phyloP scores from a whole-genome alignment of 1,140 invertebrate genomes.

The Drosophila fuyamai region DNA sequence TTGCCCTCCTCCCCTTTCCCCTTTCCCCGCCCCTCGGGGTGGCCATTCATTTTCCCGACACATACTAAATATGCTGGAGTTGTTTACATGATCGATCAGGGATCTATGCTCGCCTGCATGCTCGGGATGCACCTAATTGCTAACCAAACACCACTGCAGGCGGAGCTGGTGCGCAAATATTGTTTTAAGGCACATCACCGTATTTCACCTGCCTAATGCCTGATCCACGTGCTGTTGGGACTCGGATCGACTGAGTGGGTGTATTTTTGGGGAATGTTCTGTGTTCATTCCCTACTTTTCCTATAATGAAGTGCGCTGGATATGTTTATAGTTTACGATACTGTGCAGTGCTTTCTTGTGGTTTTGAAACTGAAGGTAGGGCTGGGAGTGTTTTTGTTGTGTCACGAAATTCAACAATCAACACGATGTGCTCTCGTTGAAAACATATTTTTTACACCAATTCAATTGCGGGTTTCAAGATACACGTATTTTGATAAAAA shows the following conservation, averaged over 20 bases:
- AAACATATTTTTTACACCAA: background rate
- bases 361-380: background rate
- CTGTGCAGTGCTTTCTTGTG: background rate
- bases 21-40: conserved; percentile 28
- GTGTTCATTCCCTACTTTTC: conserved; percentile 43
- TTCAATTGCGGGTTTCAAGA: too few relatives aligned
- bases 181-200: conserved; percentile 79
- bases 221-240: conserved; percentile 13
- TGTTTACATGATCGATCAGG: conserved; percentile 74
- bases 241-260: conserved; percentile 12
- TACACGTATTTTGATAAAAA: too few relatives aligned
- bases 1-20: conserved; percentile 2
- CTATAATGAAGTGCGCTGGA: conserved; percentile 69
- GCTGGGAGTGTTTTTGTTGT: background rate
- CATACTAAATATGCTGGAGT: conserved; percentile 76
- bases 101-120: conserved; percentile 40
- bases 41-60: conserved; percentile 77
- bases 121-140: conserved; percentile 69
- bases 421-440: background rate
- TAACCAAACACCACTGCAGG: conserved; percentile 66
- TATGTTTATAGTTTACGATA: conserved; percentile 83
- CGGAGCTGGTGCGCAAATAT: conserved; percentile 66
- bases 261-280: conserved; percentile 25
- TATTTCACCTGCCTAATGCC: conserved; percentile 68
- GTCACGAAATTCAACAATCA: conserved; percentile 1